Evolutionary conservation across 2,797 vertebrate species (phyloP), one percentile per base, ranked within the genome.

Genomic region (Garrulus glandarius): DNA sequence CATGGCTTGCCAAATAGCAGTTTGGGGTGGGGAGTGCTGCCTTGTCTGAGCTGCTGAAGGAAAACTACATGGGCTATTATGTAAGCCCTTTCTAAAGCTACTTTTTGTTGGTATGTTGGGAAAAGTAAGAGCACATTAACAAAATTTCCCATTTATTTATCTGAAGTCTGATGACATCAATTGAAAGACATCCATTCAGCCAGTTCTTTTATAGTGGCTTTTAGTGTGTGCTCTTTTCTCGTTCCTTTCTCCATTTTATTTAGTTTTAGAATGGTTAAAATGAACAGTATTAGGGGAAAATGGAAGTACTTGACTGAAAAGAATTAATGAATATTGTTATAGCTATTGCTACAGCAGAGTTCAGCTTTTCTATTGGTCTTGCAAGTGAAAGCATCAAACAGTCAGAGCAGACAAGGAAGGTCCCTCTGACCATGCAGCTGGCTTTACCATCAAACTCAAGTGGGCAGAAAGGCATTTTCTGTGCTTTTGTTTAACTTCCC

Each of bases 401-500:
- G 60, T 34, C 32, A 50, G 68, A 92, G 56, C 69, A 83, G 39
- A 27, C 3, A 19, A 68, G 61, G 37, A 95, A 77, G 61, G 34
- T 83, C 20, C 20, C 44, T 60, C 30, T 46, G 65, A 56, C 86
- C 39, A 41, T 29, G 68, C 67, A 86, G 60, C 47, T 84, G 83
- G 22, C 49, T 94, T 95, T 92, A 47, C 75, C 27, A 17, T 91
- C 74, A 91, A 84, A 80, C 76, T 94, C 68, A 70, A 92, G 78
- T 43, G 63, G 82, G 44, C 59, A 82, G 81, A 95, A 93, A 94
- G 70, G 63, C 83, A 71, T 91, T 79, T 95, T 93, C 90, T 64
- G 57, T 75, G 72, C 86, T 97, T 88, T 61, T 89, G 92, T 95
- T 97, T 96, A 96, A 94, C 96, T 95, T 96, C 83, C 78, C 76